A percentile compares a stretch with the other conserved stretches of the same genome.
These are phyloP conservation scores for Siniperca obscura DNA, from an alignment of 2,797 vertebrate species.

Conservation along the genomic window DNA sequence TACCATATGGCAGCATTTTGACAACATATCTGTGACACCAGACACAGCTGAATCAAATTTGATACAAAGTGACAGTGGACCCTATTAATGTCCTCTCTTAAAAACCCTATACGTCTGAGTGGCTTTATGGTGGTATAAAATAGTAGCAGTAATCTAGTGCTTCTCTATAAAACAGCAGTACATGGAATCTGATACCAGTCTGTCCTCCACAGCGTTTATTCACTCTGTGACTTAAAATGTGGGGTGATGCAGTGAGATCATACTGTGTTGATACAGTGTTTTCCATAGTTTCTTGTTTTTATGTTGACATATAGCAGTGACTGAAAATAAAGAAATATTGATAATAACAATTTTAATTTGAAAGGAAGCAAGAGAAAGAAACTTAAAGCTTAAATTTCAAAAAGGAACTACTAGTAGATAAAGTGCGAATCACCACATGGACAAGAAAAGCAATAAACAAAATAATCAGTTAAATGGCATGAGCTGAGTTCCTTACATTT, in stretches of 20 bases:
- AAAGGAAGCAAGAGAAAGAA: background rate
- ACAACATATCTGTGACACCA: slow-evolving; percentile 60
- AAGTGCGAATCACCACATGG: background rate
- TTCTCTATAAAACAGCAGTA: slow-evolving; percentile 74
- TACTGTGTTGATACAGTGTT: slow-evolving; percentile 4
- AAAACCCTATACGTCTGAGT: slow-evolving; percentile 75
- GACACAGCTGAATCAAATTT: slow-evolving; percentile 64
- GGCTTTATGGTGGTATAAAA: slow-evolving; percentile 77
- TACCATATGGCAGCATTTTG: slow-evolving; percentile 60
- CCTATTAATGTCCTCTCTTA: slow-evolving; percentile 78
- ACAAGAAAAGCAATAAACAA: slow-evolving; percentile 1
- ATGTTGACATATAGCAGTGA: background rate
- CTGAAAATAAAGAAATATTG: background rate
- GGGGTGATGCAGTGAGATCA: slow-evolving; percentile 9
- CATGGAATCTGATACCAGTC: slow-evolving; percentile 68
- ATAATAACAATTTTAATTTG: slow-evolving; percentile 5
- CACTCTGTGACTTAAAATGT: slow-evolving; percentile 30
- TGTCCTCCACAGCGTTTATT: slow-evolving; percentile 51
- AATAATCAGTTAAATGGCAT: slow-evolving; percentile 19
- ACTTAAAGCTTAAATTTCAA: background rate
- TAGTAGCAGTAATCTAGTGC: slow-evolving; percentile 72
- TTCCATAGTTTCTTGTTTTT: slow-evolving; percentile 24
- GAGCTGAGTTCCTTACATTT: slow-evolving; percentile 70
- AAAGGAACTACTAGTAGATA: background rate
- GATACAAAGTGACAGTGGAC: slow-evolving; percentile 76